These are phyloP conservation scores for Bungarus multicinctus DNA, from an alignment of 2,113 vertebrate species.

Conservation along the genomic window DNA sequence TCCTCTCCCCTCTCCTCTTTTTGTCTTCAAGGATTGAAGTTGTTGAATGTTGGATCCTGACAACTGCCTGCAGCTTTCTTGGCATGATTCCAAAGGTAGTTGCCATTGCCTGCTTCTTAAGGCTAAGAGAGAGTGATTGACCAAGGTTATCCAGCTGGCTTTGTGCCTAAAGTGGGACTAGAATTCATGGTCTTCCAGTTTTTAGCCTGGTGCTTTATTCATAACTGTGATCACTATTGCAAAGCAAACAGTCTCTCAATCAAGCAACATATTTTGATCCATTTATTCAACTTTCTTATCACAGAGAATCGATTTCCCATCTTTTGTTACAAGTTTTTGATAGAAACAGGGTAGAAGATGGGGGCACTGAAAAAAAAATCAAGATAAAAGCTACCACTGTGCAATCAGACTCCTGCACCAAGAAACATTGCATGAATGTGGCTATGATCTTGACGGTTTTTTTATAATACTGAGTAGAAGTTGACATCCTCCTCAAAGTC, in stretches of 20 bases:
- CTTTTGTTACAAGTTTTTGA: background rate
- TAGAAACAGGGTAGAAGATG: background rate
- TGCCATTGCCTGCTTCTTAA: background rate
- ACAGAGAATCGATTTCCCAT: background rate
- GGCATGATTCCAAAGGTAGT: background rate
- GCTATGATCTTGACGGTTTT: background rate
- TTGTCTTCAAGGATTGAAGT: background rate
- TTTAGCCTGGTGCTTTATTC: background rate
- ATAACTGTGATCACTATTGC: background rate
- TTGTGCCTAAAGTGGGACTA: background rate
- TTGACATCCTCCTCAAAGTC: background rate
- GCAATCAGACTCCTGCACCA: background rate
- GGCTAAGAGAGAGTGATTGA: background rate
- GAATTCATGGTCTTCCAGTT: background rate
- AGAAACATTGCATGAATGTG: background rate
- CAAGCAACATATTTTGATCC: background rate
- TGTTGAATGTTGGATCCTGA: background rate
- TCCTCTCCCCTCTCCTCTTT: background rate
- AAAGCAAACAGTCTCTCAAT: background rate
- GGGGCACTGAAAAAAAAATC: background rate
- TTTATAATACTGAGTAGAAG: background rate
- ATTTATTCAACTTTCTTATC: background rate
- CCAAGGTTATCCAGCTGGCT: background rate
- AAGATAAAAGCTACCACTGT: background rate
- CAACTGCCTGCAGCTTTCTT: background rate